Conservation (phyloP, 37 sponge, comb jelly and placozoan genomes). For the Hormiphora californensis region DNA sequence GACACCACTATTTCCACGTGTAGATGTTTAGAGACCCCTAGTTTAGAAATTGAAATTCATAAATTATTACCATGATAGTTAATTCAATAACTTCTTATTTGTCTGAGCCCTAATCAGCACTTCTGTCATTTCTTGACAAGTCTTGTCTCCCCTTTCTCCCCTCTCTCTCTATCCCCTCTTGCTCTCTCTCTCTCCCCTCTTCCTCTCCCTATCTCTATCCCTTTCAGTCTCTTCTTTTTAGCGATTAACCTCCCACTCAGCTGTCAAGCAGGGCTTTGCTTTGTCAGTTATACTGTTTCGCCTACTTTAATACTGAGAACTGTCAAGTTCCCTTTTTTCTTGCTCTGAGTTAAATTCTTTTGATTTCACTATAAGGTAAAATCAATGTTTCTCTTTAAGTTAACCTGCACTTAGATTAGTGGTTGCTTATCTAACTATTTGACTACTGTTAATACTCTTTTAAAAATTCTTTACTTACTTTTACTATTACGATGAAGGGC, state of each 20-base stretch:
- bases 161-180: background rate
- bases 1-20: too few relatives aligned
- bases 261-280: too few relatives aligned
- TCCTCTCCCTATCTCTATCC: background rate
- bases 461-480: background rate
- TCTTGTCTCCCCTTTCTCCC: background rate
- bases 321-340: background rate
- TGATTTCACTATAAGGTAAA: background rate
- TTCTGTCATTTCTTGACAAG: background rate
- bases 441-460: background rate
- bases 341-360: background rate
- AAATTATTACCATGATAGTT: too few relatives aligned
- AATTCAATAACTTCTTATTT: too few relatives aligned
- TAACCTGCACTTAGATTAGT: too few relatives aligned
- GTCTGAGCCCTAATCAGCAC: too few relatives aligned
- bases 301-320: background rate
- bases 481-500: background rate
- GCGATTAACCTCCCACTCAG: too few relatives aligned
- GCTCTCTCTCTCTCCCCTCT: background rate
- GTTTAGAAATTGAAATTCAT: too few relatives aligned
- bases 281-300: background rate
- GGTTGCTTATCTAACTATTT: background rate
- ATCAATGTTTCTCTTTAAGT: too few relatives aligned
- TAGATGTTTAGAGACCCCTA: too few relatives aligned
- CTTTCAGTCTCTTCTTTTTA: background rate